A percentile compares a stretch with the other conserved stretches of the same genome.
These are phyloP conservation scores for Erpornis zantholeuca DNA, from an alignment of 2,113 vertebrate genomes.

Conservation along the genomic window DNA sequence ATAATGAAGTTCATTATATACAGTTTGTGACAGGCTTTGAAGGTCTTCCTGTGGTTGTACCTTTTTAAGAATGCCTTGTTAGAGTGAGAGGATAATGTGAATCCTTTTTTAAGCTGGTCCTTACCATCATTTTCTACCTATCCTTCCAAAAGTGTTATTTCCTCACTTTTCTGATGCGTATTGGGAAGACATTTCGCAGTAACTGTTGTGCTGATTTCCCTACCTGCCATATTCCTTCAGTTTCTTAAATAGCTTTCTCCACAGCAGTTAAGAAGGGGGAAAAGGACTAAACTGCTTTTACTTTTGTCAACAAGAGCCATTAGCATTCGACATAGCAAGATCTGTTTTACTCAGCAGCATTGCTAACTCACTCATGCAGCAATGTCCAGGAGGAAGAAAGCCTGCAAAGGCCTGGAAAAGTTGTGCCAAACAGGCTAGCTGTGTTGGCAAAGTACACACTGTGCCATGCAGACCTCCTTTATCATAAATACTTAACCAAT, in stretches of 20 bases:
- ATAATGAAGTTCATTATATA: neutral
- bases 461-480: neutral
- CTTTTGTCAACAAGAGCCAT: neutral
- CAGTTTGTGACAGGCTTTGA: neutral
- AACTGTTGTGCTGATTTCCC: neutral
- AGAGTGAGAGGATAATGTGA: neutral
- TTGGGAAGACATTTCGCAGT: neutral
- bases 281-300: neutral
- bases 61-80: neutral
- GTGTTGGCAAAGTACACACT: conserved; percentile 12
- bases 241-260: neutral
- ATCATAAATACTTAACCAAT: conserved; percentile 55
- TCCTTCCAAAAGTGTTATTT: neutral
- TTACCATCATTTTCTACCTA: neutral
- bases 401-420: neutral
- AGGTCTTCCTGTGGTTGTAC: neutral
- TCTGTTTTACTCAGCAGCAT: neutral
- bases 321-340: neutral
- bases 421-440: neutral
- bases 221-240: neutral
- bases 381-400: neutral
- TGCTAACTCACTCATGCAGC: neutral
- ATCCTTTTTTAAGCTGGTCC: neutral
- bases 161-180: neutral
- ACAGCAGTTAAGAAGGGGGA: neutral